phyloP scores from a whole-genome alignment of 2,888 invertebrate genomes.

The Ectemnius continuus region DNA sequence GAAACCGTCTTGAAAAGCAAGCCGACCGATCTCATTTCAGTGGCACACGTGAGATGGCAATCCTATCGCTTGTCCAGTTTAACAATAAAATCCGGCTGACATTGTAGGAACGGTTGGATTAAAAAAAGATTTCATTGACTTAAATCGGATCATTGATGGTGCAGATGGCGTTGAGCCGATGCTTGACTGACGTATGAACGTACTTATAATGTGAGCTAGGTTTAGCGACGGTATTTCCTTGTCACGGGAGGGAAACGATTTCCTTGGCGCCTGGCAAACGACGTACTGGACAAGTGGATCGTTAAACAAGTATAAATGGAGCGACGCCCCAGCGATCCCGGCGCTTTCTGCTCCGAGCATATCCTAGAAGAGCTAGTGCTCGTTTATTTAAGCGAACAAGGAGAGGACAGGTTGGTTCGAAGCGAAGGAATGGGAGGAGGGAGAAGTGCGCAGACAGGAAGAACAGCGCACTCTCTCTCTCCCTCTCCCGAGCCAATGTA shows the following conservation, averaged over 20 bases:
- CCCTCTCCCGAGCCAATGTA: not conserved
- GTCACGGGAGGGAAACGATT: no score
- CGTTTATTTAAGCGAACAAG: conserved; percentile 22
- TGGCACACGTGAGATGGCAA: not conserved
- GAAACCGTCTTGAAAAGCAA: not conserved
- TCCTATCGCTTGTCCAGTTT: no score
- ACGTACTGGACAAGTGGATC: not conserved
- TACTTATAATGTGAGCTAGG: no score
- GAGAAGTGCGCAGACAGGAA: conserved; percentile 4
- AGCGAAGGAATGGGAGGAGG: conserved; percentile 7
- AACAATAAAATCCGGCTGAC: no score
- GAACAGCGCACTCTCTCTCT: conserved; percentile 8
- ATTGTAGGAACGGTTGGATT: no score
- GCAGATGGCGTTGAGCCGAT: no score
- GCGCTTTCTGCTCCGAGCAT: conserved; percentile 15
- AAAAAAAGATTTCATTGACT: no score
- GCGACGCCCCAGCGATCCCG: conserved; percentile 2
- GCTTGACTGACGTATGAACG: no score
- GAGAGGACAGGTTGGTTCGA: conserved; percentile 15
- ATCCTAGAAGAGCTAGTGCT: conserved; percentile 5
- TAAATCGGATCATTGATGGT: no score
- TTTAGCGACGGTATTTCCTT: no score
- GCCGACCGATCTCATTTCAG: not conserved
- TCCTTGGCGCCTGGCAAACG: no score
- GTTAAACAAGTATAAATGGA: not conserved